Conservation (phyloP, 2,888 invertebrate genomes). For the Liopterus haemorrhoidalis region DNA sequence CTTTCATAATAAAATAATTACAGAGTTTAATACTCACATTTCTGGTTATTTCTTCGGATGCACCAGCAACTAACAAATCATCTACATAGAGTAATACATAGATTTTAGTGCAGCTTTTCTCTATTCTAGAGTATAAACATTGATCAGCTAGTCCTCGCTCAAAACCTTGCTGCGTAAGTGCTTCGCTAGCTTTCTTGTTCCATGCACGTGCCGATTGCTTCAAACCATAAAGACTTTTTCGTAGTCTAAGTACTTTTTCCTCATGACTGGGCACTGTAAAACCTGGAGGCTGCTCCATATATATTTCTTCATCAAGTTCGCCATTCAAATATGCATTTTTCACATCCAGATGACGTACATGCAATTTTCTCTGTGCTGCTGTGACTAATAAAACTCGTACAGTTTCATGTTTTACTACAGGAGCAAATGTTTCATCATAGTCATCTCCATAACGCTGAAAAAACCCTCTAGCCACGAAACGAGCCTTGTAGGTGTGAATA, state of each 20-base stretch:
- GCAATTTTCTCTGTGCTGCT: slow-evolving; percentile 18
- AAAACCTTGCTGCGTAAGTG: slow-evolving; percentile 1
- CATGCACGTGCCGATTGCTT: slow-evolving; percentile 11
- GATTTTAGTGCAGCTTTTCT: slow-evolving; percentile 8
- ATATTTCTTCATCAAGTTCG: slow-evolving; percentile 14
- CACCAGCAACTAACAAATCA: slow-evolving; percentile 6
- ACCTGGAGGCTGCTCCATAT: slow-evolving; percentile 10
- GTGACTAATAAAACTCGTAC: slow-evolving; percentile 23
- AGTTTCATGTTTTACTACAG: slow-evolving; percentile 21
- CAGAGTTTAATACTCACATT: slow-evolving; percentile 6
- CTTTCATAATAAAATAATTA: slow-evolving; percentile 6
- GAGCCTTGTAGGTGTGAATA: slow-evolving; percentile 6
- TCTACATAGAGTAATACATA: slow-evolving; percentile 9
- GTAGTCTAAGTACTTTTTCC: slow-evolving; percentile 10
- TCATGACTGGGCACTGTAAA: slow-evolving; percentile 2
- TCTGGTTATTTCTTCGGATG: slow-evolving; percentile 5
- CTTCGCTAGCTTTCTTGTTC: slow-evolving; percentile 10
- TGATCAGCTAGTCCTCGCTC: slow-evolving; percentile 8
- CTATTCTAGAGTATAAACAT: slow-evolving; percentile 8
- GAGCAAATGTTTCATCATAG: slow-evolving; percentile 12
- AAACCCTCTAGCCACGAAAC: background rate
- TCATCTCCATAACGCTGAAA: slow-evolving; percentile 1
- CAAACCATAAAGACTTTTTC: slow-evolving; percentile 14
- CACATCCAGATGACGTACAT: slow-evolving; percentile 25
- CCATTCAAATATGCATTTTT: slow-evolving; percentile 28